Percentiles rank a stretch among this genome's conserved stretches.
Evolutionary conservation across 2,888 invertebrate genomes (phyloP).

Genomic region (Caenorhabditis virilis): DNA sequence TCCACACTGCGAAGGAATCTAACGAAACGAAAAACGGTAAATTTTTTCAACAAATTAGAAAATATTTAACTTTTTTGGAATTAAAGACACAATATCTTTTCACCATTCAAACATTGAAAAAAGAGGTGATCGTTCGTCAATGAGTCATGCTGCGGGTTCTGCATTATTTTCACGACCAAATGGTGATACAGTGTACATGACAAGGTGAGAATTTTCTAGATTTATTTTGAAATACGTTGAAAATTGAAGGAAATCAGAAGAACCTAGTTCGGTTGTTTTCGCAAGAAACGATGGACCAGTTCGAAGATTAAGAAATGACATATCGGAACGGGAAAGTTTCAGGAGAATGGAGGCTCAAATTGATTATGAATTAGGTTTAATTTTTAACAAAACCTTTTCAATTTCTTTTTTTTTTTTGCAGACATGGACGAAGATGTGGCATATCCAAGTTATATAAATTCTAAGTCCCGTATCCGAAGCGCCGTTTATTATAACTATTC

Average conservation of each 20-base stretch:
- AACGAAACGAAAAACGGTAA: background rate
- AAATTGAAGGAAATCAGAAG: constrained; percentile 16
- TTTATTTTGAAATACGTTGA: background rate
- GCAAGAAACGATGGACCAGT: constrained; percentile 23
- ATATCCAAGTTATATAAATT: constrained; percentile 11
- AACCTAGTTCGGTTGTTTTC: constrained; percentile 17
- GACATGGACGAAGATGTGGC: constrained; percentile 21
- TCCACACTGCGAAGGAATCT: no score
- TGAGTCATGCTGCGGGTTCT: constrained; percentile 1
- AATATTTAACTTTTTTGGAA: background rate
- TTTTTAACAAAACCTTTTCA: background rate
- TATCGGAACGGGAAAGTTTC: background rate
- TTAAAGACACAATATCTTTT: background rate
- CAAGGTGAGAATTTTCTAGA: constrained; percentile 2
- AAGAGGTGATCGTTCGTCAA: constrained; percentile 22
- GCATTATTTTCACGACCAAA: constrained; percentile 28
- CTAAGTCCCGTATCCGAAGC: constrained; percentile 11
- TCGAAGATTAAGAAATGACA: background rate
- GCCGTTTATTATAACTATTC: constrained; percentile 25
- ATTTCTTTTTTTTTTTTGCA: background rate
- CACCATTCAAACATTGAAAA: constrained; percentile 11
- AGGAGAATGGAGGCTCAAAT: constrained; percentile 28
- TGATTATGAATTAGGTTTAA: constrained; percentile 26
- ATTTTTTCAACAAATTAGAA: background rate
- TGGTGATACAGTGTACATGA: constrained; percentile 35